Evolutionary conservation across 2,888 invertebrate species (phyloP).

Genomic region (Agonopterix alstromeriana): DNA sequence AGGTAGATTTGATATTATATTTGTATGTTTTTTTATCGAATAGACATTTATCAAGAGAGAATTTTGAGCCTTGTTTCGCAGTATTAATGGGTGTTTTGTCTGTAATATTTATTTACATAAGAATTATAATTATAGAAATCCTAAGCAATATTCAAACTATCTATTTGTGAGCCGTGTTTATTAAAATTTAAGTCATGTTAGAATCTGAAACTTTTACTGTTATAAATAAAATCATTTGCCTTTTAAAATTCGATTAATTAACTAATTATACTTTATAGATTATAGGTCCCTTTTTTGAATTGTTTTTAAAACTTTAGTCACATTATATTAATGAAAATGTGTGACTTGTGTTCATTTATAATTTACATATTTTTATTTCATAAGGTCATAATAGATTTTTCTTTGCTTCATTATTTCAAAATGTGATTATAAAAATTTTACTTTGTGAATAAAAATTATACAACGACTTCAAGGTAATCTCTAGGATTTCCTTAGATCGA

Average conservation of each 20-base stretch:
- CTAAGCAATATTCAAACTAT: constrained; percentile 55
- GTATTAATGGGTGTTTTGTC: constrained; percentile 27
- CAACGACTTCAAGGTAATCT: constrained; percentile 31
- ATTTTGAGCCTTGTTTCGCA: constrained; percentile 33
- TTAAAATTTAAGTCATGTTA: constrained; percentile 6
- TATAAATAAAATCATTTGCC: too few relatives aligned
- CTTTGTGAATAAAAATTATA: constrained; percentile 19
- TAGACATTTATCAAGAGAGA: constrained; percentile 27
- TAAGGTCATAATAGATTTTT: too few relatives aligned
- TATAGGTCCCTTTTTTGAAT: too few relatives aligned
- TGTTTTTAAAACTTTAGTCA: too few relatives aligned
- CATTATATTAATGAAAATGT: too few relatives aligned
- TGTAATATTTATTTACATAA: constrained; percentile 17
- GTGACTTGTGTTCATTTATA: too few relatives aligned
- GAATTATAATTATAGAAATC: constrained; percentile 41
- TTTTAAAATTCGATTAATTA: not conserved
- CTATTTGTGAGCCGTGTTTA: constrained; percentile 6
- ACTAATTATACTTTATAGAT: not conserved
- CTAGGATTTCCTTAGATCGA: constrained; percentile 17
- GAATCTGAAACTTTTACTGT: not conserved
- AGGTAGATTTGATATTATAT: constrained; percentile 7
- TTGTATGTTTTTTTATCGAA: constrained; percentile 9
- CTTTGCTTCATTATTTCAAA: too few relatives aligned
- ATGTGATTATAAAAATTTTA: too few relatives aligned
- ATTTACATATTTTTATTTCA: too few relatives aligned